Percentiles rank a stretch among this genome's conserved stretches.
phyloP scores from a whole-genome alignment of 1,140 invertebrate genomes.

The Halictus rubicundus region DNA sequence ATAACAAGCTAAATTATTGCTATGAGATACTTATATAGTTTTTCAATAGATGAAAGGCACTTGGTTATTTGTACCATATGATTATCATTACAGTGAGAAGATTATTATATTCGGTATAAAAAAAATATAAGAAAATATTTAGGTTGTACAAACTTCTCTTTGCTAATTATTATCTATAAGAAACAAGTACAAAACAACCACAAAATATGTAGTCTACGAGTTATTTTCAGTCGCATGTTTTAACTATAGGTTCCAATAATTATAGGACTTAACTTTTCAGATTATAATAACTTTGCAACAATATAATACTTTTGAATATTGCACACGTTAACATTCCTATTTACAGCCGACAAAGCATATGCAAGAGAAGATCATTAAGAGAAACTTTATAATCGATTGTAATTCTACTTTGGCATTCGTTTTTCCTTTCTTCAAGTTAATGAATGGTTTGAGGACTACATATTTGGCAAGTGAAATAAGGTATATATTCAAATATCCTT shows the following conservation, averaged over 20 bases:
- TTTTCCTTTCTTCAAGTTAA: background rate
- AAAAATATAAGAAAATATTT: slow-evolving; percentile 23
- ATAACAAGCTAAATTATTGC: background rate
- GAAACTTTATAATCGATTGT: background rate
- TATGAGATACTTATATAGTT: background rate
- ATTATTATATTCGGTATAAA: background rate
- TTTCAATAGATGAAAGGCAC: background rate
- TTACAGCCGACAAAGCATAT: slow-evolving; percentile 3
- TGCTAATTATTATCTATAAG: background rate
- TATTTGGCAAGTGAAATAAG: background rate
- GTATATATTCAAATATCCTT: background rate
- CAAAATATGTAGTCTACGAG: slow-evolving; percentile 7
- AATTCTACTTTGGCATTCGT: background rate
- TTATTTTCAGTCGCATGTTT: background rate
- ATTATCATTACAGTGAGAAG: slow-evolving; percentile 1
- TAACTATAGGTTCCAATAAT: background rate
- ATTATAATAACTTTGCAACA: slow-evolving; percentile 15
- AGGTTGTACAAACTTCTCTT: background rate
- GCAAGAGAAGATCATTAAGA: background rate
- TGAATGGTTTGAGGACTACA: slow-evolving; percentile 9
- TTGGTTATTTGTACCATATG: background rate
- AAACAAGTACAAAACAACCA: background rate
- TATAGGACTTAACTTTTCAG: background rate
- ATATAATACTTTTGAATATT: background rate
- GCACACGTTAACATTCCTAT: background rate